Base-by-base conservation (phyloP, 2,113 vertebrate species). In the Turdus rufiventris region DNA sequence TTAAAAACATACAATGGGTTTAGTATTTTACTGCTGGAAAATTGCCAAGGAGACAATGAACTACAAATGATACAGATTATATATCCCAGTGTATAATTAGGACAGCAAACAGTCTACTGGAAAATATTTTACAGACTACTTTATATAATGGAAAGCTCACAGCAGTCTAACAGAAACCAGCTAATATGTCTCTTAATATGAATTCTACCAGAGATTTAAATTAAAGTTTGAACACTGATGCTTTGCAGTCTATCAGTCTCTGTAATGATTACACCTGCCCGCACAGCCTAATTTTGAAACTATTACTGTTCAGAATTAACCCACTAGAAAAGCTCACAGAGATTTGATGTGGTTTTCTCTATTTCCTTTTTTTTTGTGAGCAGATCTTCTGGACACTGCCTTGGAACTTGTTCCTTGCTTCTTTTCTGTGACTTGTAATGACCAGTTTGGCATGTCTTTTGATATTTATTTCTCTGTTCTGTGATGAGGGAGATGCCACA, bases 1-100 rank as follows among this genome's bases (percentile, higher is more conserved):
- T 61, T 50, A 36, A 96, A 77, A 71, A 83, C 76, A 77, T 77
- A 80, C 65, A 93, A 57, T 1, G 3, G 42, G 9, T 91, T 80
- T 93, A 48, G 85, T 96, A 67, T 97, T 93, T 96, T 95, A 88
- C 73, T 92, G 77, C 79, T 96, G 93, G 94, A 93, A 97, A 96
- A 89, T 70, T 92, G 78, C 92, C 71, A 58, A 87, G 61, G 92
- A 75, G 60, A 94, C 79, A 90, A 91, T 62, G 70, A 94, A 34
- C 83, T 85, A 40, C 15, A 28, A 93, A 84, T 89, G 14, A 80
- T 91, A 60, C n/a, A 81, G 82, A 90, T 90, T 88, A 72, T 85
- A 79, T 85, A 96, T 88, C 47, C 82, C 24, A 26, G 38, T 82
- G 12, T 93, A 78, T 95, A 96, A 94, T 96, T 97, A 97, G 93